Conservation (phyloP, 1,140 invertebrate genomes). For the Sweltsa coloradensis region DNA sequence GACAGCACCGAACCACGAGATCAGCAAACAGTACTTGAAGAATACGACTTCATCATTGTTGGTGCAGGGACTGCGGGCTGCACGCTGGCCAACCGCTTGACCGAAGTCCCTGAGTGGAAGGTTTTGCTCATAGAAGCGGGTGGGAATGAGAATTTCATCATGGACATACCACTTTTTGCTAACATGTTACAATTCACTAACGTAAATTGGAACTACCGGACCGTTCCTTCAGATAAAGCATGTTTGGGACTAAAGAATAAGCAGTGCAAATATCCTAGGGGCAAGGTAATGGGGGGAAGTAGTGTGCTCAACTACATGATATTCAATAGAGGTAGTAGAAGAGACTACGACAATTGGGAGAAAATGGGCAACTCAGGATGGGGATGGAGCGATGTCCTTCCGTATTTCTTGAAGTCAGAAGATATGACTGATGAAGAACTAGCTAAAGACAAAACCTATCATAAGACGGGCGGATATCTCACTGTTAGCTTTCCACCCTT, state of each 20-base stretch:
- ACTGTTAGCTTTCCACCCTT: constrained; percentile 40
- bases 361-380: constrained; percentile 64
- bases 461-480: constrained; percentile 45
- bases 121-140: constrained; percentile 10
- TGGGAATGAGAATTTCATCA: constrained; percentile 36
- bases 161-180: constrained; percentile 53
- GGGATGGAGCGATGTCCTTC: constrained; percentile 68
- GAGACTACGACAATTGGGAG: constrained; percentile 71
- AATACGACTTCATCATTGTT: too few species aligned
- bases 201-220: constrained; percentile 55
- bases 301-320: constrained; percentile 52
- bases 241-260: constrained; percentile 62
- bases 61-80: too few species aligned
- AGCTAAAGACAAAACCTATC: constrained; percentile 36
- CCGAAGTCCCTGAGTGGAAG: constrained; percentile 14
- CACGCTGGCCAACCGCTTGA: too few species aligned
- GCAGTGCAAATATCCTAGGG: constrained; percentile 63
- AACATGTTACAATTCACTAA: constrained; percentile 46
- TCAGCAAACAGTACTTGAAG: too few species aligned
- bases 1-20: too few species aligned
- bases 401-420: constrained; percentile 73
- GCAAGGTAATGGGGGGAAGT: constrained; percentile 33
- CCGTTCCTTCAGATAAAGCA: constrained; percentile 61
- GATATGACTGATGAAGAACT: constrained; percentile 43
- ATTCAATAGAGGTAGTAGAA: constrained; percentile 61